Percentiles rank a stretch among this genome's conserved stretches.
Evolutionary conservation across 2,113 vertebrate genomes (phyloP).

Genomic region (Paratilapia polleni): DNA sequence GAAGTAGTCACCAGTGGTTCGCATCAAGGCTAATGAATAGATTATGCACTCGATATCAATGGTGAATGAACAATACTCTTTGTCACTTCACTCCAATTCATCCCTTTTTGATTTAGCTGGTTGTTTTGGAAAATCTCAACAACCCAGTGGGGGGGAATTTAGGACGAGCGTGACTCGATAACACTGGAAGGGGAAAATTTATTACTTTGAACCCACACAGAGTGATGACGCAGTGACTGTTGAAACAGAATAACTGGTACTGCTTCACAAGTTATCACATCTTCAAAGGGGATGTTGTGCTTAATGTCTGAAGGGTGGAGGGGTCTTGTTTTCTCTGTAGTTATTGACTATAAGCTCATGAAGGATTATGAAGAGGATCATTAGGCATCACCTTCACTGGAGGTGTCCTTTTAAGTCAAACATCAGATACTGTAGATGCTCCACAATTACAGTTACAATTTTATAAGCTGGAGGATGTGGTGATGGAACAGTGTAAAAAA

Average conservation of each 20-base stretch:
- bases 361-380: neutral
- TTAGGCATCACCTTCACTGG: constrained; percentile 20
- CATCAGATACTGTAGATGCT: neutral
- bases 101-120: constrained; percentile 69
- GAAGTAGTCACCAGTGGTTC: constrained; percentile 44
- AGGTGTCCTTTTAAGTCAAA: constrained; percentile 19
- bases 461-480: neutral
- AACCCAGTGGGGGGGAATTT: constrained; percentile 38
- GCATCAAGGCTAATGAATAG: constrained; percentile 68
- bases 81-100: constrained; percentile 57
- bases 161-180: constrained; percentile 11
- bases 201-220: constrained; percentile 38
- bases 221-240: constrained; percentile 20
- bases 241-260: constrained; percentile 20
- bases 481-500: neutral
- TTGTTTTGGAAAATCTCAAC: constrained; percentile 65
- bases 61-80: constrained; percentile 66
- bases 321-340: neutral
- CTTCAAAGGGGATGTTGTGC: constrained; percentile 51
- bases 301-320: neutral
- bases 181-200: constrained; percentile 40
- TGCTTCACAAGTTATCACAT: constrained; percentile 26
- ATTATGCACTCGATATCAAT: constrained; percentile 67
- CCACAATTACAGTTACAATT: too few relatives aligned
- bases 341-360: constrained; percentile 24